Conservation (phyloP, 1,140 invertebrate species). For the Drosophila saltans region DNA sequence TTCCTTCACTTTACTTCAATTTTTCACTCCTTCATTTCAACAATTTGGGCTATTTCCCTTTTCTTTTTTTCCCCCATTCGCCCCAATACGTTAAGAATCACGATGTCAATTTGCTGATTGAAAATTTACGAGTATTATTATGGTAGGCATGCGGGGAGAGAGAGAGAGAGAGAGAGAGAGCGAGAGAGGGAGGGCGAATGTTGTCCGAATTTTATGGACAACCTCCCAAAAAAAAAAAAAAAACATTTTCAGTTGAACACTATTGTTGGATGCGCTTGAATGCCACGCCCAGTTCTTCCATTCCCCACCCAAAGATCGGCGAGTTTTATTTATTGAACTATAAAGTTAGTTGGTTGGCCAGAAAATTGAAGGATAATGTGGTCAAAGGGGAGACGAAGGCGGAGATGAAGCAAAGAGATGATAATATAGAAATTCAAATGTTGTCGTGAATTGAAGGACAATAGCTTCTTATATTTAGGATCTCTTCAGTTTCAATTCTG, state of each 20-base stretch:
- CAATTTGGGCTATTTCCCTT: slow-evolving; percentile 19
- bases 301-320: background rate
- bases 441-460: too few species aligned
- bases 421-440: too few species aligned
- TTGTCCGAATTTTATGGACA: background rate
- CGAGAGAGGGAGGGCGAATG: background rate
- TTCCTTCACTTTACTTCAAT: background rate
- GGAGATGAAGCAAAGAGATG: too few species aligned
- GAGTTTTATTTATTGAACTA: slow-evolving; percentile 1
- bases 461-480: too few species aligned
- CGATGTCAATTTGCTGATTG: slow-evolving; percentile 38
- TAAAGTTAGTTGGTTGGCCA: slow-evolving; percentile 5
- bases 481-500: too few species aligned
- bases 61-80: background rate
- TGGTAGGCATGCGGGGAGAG: background rate
- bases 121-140: slow-evolving; percentile 43
- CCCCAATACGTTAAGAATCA: slow-evolving; percentile 16
- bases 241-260: background rate
- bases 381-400: background rate
- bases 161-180: too few species aligned
- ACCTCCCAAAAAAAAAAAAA: background rate
- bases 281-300: background rate
- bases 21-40: slow-evolving; percentile 6
- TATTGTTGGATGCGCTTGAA: slow-evolving; percentile 5
- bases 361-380: slow-evolving; percentile 2